These are phyloP conservation scores for Yponomeuta sedellus DNA, from an alignment of 2,888 invertebrate genomes.

Conservation along the genomic window DNA sequence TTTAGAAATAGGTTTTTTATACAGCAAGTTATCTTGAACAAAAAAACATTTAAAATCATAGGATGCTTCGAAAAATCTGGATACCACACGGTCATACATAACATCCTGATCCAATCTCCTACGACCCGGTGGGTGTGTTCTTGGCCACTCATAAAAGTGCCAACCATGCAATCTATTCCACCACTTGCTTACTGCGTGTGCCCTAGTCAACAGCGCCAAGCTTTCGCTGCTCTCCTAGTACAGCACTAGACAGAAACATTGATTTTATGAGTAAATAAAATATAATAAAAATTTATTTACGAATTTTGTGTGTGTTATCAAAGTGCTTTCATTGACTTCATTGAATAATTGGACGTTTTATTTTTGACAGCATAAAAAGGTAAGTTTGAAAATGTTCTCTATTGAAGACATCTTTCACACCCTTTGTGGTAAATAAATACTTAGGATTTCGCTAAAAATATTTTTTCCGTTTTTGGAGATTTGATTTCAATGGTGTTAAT, in stretches of 20 bases:
- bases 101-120: neutral
- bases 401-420: too few species aligned
- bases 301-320: neutral
- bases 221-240: slow-evolving; percentile 10
- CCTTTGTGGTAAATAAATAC: too few species aligned
- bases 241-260: neutral
- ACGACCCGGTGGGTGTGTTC: neutral
- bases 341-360: neutral
- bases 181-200: slow-evolving; percentile 6
- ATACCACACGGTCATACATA: too few species aligned
- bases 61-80: too few species aligned
- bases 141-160: neutral
- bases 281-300: too few species aligned
- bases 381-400: neutral
- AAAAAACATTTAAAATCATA: too few species aligned
- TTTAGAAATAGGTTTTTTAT: too few species aligned
- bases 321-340: neutral
- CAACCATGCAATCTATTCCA: neutral
- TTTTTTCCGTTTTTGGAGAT: too few species aligned
- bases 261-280: neutral
- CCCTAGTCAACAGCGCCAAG: neutral
- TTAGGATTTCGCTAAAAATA: too few species aligned
- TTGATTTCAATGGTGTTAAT: too few species aligned
- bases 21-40: too few species aligned
- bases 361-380: neutral